Base-by-base conservation (phyloP, 1,140 invertebrate species). In the Pseudomyrmex concolor region DNA sequence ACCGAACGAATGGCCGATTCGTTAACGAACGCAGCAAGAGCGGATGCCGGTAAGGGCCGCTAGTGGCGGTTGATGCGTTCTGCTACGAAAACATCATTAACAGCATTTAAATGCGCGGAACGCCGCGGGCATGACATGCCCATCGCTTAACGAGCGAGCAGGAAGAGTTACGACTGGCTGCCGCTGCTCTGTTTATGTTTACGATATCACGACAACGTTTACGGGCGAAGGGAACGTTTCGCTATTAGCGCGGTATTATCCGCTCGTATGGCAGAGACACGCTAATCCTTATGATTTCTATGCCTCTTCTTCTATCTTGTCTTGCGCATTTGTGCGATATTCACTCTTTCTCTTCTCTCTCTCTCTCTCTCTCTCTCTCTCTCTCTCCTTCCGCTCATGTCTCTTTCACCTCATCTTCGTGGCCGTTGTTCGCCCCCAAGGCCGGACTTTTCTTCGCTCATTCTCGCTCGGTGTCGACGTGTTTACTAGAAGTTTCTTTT, bases 161-260 rank as follows among this genome's bases (percentile, higher is more conserved):
- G 83, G 84, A 90, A 89, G 86, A 90, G 84, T 91, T 91, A 90
- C 85, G 81, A 83, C 84, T 88, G 74, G 50, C 51, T 80, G 83
- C 62, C 71, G 72, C 68, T 86, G 83, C 72, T 87, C 87, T 89
- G 89, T 90, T 91, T 90, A 91, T 85, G 85, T 87, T 90, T 90
- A 85, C 80, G 87, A 89, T 91, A 91, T 87, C 87, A 86, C 84
- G 87, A 89, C 84, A 84, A 88, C 90, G 86, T 91, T 90, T 89
- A 89, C 87, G 67, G 83, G 70, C 85, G 85, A 72, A 88, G 87
- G 63, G 90, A 91, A 90, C 87, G 84, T 87, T 34, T 90, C 86
- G 81, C 89, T 89, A 90, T 91, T 91, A 90, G 88, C 70, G 68
- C 73, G 45, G 82, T 80, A 90, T 90, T 91, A 87, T 73, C 63